Percentiles rank a stretch among this genome's conserved stretches.
Conservation (phyloP, 2,797 vertebrate genomes). For the Bryconaethiops microstoma region DNA sequence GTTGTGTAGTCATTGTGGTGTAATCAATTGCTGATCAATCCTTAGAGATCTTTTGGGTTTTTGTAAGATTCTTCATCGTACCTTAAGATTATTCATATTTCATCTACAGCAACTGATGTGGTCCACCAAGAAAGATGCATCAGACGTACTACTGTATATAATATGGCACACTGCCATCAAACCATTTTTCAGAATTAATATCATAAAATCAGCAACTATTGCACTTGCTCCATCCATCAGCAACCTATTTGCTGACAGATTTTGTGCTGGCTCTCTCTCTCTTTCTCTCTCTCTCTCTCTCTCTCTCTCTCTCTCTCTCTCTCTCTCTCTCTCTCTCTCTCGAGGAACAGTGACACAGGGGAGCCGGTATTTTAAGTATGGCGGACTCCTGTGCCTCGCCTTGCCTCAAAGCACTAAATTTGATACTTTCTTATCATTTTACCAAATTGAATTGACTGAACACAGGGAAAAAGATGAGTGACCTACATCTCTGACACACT, state of each 20-base stretch:
- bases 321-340: conserved; percentile 59
- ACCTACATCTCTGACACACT: conserved; percentile 81
- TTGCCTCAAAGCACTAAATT: conserved; percentile 70
- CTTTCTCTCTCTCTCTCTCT: conserved; percentile 49
- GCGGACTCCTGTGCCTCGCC: conserved; percentile 54
- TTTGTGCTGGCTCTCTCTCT: conserved; percentile 20
- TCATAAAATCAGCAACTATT: conserved; percentile 32
- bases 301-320: conserved; percentile 52
- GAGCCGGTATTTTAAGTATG: conserved; percentile 70
- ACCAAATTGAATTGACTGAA: conserved; percentile 72
- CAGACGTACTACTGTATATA: neutral
- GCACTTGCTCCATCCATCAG: conserved; percentile 43
- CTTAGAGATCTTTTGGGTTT: neutral
- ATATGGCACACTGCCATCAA: neutral
- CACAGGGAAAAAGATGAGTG: conserved; percentile 64
- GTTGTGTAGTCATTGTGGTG: neutral
- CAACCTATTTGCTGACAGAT: conserved; percentile 25
- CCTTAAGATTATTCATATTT: neutral
- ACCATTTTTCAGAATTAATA: conserved; percentile 6
- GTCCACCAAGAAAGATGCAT: neutral
- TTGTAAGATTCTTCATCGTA: no score
- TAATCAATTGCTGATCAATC: no score
- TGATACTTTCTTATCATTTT: conserved; percentile 73
- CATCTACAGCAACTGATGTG: neutral
- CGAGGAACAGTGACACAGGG: conserved; percentile 65